A percentile compares a stretch with the other conserved stretches of the same genome.
phyloP scores from a whole-genome alignment of 2,888 invertebrate genomes.

The Psylliodes chrysocephalus region DNA sequence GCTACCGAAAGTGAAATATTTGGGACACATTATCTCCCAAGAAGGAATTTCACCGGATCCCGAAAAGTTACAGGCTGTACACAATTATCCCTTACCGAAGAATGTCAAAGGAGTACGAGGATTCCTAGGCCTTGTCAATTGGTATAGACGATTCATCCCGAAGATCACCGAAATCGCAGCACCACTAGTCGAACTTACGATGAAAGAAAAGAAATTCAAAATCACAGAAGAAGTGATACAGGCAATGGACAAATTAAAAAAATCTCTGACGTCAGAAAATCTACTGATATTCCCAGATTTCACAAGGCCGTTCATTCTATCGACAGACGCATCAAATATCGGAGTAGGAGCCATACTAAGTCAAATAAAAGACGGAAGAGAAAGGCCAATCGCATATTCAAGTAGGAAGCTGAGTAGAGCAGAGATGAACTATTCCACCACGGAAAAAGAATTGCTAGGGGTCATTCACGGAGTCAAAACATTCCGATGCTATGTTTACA shows the following conservation, averaged over 20 bases:
- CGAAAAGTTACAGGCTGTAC: conserved; percentile 18
- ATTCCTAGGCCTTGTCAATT: conserved; percentile 36
- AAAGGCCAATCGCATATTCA: conserved; percentile 32
- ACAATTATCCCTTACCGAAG: conserved; percentile 17
- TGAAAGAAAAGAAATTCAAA: conserved; percentile 33
- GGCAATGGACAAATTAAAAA: conserved; percentile 27
- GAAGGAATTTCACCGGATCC: conserved; percentile 30
- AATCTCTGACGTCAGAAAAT: conserved; percentile 24
- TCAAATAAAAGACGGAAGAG: conserved; percentile 31
- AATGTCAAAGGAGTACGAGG: conserved; percentile 26
- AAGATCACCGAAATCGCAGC: conserved; percentile 24
- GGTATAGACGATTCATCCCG: conserved; percentile 36
- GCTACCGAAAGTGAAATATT: conserved; percentile 29
- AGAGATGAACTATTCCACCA: conserved; percentile 3
- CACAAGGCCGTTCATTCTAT: conserved; percentile 33
- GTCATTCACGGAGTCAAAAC: conserved; percentile 15
- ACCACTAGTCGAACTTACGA: conserved; percentile 28
- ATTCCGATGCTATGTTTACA: conserved; percentile 8
- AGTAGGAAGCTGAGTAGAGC: conserved; percentile 30
- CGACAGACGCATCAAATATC: conserved; percentile 33
- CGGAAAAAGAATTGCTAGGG: conserved; percentile 23
- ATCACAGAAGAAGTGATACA: conserved; percentile 25
- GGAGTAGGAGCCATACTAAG: conserved; percentile 35
- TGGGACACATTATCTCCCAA: conserved; percentile 32
- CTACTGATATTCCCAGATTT: conserved; percentile 36